Evolutionary conservation across 2,113 vertebrate genomes (phyloP), one percentile per base, ranked within the genome.

Genomic region (Ciconia stormi): DNA sequence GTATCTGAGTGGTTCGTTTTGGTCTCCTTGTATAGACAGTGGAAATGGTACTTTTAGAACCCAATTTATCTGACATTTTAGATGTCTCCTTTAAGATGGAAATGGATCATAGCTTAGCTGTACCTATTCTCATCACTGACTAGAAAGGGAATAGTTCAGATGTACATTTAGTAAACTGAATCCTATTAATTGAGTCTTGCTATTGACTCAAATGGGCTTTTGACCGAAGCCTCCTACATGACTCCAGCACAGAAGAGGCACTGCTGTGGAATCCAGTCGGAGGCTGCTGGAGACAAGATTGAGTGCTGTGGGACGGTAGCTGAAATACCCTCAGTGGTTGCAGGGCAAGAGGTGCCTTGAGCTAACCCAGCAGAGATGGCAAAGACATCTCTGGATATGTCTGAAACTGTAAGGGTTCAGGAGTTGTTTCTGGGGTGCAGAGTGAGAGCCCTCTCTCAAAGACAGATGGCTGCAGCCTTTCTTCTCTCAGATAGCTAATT

Each of bases 221-320:
- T 66, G 50, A 42, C 49, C 65, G 73, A 84, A 84, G 34, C 11
- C 25, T 84, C 38, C 26, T 89, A 10, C 0, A 0, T 16, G 26
- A 40, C 56, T 36, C 12, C 53, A 49, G 52, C 46, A 90, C 36
- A 77, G 74, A 88, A 77, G 52, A 36, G 29, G 30, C 16, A 56
- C 5, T 0, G 0, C 36, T 44, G 34, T 2, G 3, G 34, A 21
- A 70, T 50, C 19, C 40, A 36, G 27, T 29, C 27, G 1, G 13
- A 78, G 72, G 27, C 42, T 2, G 4, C 29, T 2, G 3, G 27
- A 84, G 49, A 34, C 22, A 50, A 1, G 3, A 6, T 0, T 40
- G 56, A 73, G 36, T 29, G 16, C 59, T 53, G 20, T 17, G 32
- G 46, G 40, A 46, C 7, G 32, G 47, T 50, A 71, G 38, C 29